phyloP scores from a whole-genome alignment of 2,113 vertebrate genomes.

The Aspiorhynchus laticeps region DNA sequence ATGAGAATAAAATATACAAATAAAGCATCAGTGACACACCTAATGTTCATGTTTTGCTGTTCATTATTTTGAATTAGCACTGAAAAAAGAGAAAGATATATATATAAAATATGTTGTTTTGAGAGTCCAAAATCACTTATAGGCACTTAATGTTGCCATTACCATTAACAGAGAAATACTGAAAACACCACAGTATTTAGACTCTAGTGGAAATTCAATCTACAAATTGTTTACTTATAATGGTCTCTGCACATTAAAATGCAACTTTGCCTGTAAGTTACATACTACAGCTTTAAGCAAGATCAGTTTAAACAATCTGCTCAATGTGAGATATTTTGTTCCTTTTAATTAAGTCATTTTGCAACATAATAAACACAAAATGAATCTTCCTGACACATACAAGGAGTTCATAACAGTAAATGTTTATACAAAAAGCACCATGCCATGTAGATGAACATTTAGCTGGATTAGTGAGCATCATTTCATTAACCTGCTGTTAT shows the following conservation, averaged over 20 bases:
- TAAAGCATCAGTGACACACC: background rate
- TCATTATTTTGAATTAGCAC: background rate
- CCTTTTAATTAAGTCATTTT: slow-evolving; percentile 1
- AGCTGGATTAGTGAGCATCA: slow-evolving; percentile 12
- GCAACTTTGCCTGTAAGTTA: background rate
- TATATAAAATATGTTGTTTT: background rate
- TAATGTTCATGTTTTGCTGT: background rate
- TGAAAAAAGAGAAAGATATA: background rate
- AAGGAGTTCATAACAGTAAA: background rate
- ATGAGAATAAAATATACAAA: background rate
- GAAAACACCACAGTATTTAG: background rate
- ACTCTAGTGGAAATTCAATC: background rate
- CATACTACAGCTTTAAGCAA: background rate
- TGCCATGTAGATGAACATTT: background rate
- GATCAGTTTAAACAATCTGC: background rate
- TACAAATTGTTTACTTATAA: background rate
- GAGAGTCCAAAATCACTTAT: background rate
- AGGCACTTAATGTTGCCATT: background rate
- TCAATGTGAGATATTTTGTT: background rate
- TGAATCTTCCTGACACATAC: background rate
- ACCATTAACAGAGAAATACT: background rate
- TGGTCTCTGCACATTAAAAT: background rate
- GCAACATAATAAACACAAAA: background rate
- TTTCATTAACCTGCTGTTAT: slow-evolving; percentile 17
- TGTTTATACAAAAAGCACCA: background rate